Evolutionary conservation across 2,797 vertebrate species (phyloP).

Genomic region (Sebastes oblongus): DNA sequence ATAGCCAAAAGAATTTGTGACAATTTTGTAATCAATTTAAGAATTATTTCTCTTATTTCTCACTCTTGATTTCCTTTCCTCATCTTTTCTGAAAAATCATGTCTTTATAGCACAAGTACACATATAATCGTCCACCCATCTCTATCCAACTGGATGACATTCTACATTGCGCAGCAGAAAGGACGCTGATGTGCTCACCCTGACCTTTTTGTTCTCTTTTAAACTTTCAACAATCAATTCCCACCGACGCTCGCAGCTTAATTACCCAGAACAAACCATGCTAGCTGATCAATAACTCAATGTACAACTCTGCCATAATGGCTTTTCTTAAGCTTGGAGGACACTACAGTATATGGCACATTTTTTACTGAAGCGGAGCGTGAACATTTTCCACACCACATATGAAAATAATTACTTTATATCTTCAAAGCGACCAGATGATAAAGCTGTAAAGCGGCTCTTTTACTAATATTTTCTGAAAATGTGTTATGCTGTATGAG

Average conservation of each 20-base stretch:
- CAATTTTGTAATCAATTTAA: background rate
- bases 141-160: background rate
- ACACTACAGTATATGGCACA: background rate
- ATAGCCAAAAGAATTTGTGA: rapidly evolving
- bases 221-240: constrained; percentile 57
- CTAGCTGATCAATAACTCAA: constrained; percentile 60
- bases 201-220: constrained; percentile 52
- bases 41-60: background rate
- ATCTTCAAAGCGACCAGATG: background rate
- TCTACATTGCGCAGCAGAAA: background rate
- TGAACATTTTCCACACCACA: background rate
- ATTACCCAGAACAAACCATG: constrained; percentile 61
- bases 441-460: background rate
- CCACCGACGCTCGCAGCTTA: constrained; percentile 38
- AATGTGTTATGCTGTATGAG: background rate
- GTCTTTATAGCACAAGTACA: background rate
- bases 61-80: background rate
- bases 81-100: background rate
- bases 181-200: constrained; percentile 7
- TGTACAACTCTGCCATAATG: constrained; percentile 34
- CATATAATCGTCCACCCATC: background rate
- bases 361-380: background rate
- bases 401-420: background rate
- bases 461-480: background rate
- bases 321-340: constrained; percentile 14